Evolutionary conservation across 2,113 vertebrate species (phyloP), one percentile per base, ranked within the genome.

Genomic region (Numida meleagris): DNA sequence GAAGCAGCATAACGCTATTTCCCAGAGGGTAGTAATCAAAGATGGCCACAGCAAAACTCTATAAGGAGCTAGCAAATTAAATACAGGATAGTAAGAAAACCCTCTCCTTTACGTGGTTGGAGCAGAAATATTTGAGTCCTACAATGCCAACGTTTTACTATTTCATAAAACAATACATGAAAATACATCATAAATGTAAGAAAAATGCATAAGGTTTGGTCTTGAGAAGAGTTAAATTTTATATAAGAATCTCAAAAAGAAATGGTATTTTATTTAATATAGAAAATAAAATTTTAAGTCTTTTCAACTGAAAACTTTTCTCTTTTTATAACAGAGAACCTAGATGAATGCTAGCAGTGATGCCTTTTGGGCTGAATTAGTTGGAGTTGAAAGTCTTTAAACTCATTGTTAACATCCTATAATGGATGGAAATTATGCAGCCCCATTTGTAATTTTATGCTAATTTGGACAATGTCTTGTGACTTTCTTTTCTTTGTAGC

Each of bases 401-500:
- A 87, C 65, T 73, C 9, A 61, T 67, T 20, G 21, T 48, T 40
- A 65, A 43, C 11, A 40, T 11, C 8, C 17, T 29, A 19, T 53
- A 29, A 24, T 9, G 46, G 61, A n/a, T 40, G 40, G 63, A 67
- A 58, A 17, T 77, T 33, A 17, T 74, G 8, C 29, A 80, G 11
- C 82, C 18, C 7, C 59, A 2, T 59, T 74, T 66, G 62, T 74
- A 89, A 57, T 43, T 59, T 36, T 58, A 7, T 14, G 3, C 46
- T n/a, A n/a, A 14, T 77, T 88, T 46, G 7, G 3, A 13, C 72
- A 68, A 63, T 62, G 12, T 82, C 20, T 48, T 75, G 19, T 3
- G 5, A n/a, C 40, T 86, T 82, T 71, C 8, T 87, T 84, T 91
- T 77, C 10, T 96, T 89, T 86, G 9, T 95, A 99, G 99, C 96